Base-by-base conservation (phyloP, 2,888 invertebrate genomes). In the Odontothrips loti region DNA sequence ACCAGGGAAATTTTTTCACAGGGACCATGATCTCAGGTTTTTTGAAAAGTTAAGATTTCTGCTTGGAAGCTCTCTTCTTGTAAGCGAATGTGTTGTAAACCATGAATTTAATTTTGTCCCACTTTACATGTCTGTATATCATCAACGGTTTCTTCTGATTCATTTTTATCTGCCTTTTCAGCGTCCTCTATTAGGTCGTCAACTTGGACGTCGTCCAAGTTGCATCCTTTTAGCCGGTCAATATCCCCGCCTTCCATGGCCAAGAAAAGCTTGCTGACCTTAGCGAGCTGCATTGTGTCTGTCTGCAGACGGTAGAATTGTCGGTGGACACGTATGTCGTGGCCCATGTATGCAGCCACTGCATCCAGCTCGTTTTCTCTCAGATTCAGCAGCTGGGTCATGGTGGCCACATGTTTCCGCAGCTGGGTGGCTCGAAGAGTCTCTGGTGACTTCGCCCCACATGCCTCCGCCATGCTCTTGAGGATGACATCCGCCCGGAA, bases 221-320 rank as follows among this genome's bases (percentile, higher is more conserved):
- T 80, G 11, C 43, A 29, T 15, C 81, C 81, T 81, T 23, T 51
- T 17, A 81, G 43, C 8, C 20, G 10, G 9, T 20, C 34, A 34
- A 51, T n/a, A 20, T 43, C 75, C 12, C 82, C 82, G 4, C 75
- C 75, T 15, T 82, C 82, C 20, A 82, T 27, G 48, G 82, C 78
- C 27, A 82, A n/a, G 27, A 82, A 29, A 15, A 82, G 9, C 47
- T 80, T 82, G 34, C 82, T 82, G 20, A 82, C 81, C 79, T 82
- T 82, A 12, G 82, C 81, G n/a, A 82, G 47, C 47, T 82, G 80
- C 29, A 82, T 43, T 11, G 81, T 68, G 47, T 82, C 63, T 23
- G 63, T 51, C 29, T 48, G 81, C 20, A 82, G 81, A n/a, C 82
- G 68, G 43, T 82, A 82, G 82, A 68, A 82, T 81, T 82, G 78